These are phyloP conservation scores for Caenorhabditis japonica DNA, from an alignment of 2,888 invertebrate genomes.

Conservation along the genomic window DNA sequence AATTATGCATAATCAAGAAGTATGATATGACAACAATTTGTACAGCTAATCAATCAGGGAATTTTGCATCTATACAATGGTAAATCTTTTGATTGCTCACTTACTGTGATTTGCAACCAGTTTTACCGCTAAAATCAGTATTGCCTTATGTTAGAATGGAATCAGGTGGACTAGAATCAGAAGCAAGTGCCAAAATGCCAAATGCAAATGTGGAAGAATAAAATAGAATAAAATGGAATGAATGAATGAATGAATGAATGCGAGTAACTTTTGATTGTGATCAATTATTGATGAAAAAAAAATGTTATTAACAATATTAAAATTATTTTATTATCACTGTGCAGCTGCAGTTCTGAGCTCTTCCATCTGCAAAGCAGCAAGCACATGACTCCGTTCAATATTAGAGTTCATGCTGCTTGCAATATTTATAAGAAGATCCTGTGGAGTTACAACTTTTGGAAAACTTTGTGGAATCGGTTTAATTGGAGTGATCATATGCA, in stretches of 20 bases:
- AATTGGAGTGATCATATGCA: conserved; percentile 16
- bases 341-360: conserved; percentile 35
- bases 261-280: conserved; percentile 23
- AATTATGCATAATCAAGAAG: no score
- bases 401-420: conserved; percentile 30
- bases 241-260: neutral
- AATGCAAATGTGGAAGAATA: no score
- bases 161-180: conserved; percentile 24
- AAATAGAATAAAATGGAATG: no score
- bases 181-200: neutral
- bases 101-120: no score
- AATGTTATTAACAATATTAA: neutral
- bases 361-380: conserved; percentile 34
- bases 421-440: conserved; percentile 36
- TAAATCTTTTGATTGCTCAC: no score
- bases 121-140: conserved; percentile 9
- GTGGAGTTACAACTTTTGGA: conserved; percentile 35
- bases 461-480: conserved; percentile 21
- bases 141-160: no score
- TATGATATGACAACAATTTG: no score
- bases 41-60: no score
- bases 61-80: no score
- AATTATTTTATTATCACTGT: conserved; percentile 8
- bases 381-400: conserved; percentile 27
- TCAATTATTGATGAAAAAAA: conserved; percentile 16